These are phyloP conservation scores for Phylloscopus trochilus DNA, from an alignment of 2,113 vertebrate species.

Conservation along the genomic window DNA sequence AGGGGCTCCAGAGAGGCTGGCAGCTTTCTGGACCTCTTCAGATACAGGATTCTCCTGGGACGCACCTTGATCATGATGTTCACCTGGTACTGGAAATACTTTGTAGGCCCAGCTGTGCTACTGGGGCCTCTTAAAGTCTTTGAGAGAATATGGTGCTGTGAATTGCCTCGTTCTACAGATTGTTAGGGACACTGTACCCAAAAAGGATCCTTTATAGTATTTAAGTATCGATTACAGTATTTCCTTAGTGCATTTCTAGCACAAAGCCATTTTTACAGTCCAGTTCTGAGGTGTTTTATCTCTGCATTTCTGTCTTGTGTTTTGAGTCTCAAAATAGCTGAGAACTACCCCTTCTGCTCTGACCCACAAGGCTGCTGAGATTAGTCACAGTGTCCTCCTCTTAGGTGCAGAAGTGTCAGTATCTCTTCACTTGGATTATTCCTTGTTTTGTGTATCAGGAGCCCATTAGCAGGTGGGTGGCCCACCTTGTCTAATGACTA, in stretches of 20 bases:
- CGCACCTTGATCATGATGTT: conserved; percentile 82
- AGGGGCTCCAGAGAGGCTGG: conserved; percentile 48
- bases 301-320: neutral
- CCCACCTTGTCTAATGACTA: neutral
- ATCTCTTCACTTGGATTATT: neutral
- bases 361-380: neutral
- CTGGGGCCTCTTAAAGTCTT: neutral
- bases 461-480: neutral
- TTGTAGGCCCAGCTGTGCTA: neutral
- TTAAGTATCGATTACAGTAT: neutral
- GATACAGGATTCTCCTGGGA: conserved; percentile 70
- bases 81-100: conserved; percentile 71
- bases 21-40: conserved; percentile 75
- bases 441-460: neutral
- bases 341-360: neutral
- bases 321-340: neutral
- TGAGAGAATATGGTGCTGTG: neutral
- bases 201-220: neutral
- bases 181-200: neutral
- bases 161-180: neutral
- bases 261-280: neutral
- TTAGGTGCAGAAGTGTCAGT: neutral
- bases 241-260: neutral
- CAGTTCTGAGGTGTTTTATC: neutral
- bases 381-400: neutral